A percentile compares a stretch with the other conserved stretches of the same genome.
Evolutionary conservation across 1,140 invertebrate genomes (phyloP).

Genomic region (Adoxophyes honmai): DNA sequence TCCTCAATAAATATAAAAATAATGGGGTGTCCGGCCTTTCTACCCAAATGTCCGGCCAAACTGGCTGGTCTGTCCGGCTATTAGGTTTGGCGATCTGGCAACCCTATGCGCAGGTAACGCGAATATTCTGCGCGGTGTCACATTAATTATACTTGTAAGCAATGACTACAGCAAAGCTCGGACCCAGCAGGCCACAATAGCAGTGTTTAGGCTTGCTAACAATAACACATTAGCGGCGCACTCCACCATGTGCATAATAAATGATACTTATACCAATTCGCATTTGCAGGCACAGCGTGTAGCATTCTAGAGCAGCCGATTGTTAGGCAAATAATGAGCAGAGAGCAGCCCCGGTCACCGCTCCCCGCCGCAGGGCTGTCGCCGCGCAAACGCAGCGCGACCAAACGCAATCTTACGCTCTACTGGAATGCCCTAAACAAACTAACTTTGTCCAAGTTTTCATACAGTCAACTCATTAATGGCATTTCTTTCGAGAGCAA

Average conservation of each 20-base stretch:
- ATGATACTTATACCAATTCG: conserved; percentile 25
- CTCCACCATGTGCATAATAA: conserved; percentile 11
- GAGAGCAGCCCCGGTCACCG: conserved; percentile 21
- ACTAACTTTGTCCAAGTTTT: too few relatives aligned
- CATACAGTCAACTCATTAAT: too few relatives aligned
- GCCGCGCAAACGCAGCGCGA: neutral
- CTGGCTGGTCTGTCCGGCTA: too few relatives aligned
- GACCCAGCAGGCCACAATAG: neutral
- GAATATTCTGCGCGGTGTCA: conserved; percentile 8
- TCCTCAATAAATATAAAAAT: too few relatives aligned
- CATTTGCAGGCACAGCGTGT: conserved; percentile 21
- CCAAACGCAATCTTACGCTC: too few relatives aligned
- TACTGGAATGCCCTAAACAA: too few relatives aligned
- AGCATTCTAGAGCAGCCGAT: conserved; percentile 38
- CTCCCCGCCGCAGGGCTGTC: conserved; percentile 20
- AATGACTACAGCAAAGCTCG: neutral
- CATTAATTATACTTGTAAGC: conserved; percentile 15
- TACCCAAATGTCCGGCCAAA: too few relatives aligned
- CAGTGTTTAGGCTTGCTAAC: conserved; percentile 7
- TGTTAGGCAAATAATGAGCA: conserved; percentile 35
- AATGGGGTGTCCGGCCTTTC: too few relatives aligned
- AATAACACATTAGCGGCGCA: conserved; percentile 13
- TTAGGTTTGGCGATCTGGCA: too few relatives aligned
- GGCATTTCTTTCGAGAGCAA: too few relatives aligned
- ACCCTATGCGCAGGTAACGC: conserved; percentile 2